phyloP scores from a whole-genome alignment of 2,797 vertebrate genomes.

The Anguilla megastoma region DNA sequence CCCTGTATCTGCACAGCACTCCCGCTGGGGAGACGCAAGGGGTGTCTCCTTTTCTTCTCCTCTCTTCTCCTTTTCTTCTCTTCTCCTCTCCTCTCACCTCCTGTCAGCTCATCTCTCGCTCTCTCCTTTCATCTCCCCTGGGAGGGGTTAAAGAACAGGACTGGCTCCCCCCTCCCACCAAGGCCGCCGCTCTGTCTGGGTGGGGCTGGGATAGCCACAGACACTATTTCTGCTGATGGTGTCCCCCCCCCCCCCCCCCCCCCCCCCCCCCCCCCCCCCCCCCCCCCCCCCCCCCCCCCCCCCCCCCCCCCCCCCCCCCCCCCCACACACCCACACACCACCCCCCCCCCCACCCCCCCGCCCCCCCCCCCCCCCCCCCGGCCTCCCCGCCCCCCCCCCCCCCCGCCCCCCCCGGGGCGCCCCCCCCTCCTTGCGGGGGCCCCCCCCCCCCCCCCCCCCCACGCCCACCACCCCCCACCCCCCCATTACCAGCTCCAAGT shows the following conservation, averaged over 20 bases:
- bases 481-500: background rate
- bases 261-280: background rate
- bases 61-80: background rate
- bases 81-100: background rate
- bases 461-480: background rate
- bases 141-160: background rate
- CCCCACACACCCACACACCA: too few species aligned
- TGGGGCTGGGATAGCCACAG: background rate
- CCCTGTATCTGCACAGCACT: background rate
- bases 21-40: background rate
- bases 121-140: too few species aligned
- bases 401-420: too few species aligned
- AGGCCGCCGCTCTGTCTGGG: background rate
- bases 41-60: background rate
- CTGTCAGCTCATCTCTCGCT: background rate
- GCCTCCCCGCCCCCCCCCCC: too few species aligned
- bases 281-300: background rate
- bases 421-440: too few species aligned
- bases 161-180: background rate
- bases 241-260: background rate
- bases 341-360: too few species aligned
- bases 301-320: background rate
- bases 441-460: background rate
- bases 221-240: slow-evolving; percentile 18
- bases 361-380: too few species aligned